A percentile compares a stretch with the other conserved stretches of the same genome.
phyloP scores from a whole-genome alignment of 92 coral and sea anemone species.

The Chrysogorgia sp. region DNA sequence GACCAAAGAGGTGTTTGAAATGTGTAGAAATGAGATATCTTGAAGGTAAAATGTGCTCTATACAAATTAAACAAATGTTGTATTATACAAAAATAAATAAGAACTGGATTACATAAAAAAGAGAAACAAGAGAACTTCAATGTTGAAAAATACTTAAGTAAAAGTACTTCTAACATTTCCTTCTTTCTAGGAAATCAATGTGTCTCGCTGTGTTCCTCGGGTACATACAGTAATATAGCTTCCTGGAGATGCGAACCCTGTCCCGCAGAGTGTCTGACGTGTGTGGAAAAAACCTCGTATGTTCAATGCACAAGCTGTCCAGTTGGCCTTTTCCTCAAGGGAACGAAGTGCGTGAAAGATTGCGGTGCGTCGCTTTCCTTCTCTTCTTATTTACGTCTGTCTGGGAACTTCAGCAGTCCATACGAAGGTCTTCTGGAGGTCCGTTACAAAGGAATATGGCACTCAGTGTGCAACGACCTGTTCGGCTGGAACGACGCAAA shows the following conservation, averaged over 20 bases:
- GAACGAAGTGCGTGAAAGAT: not conserved
- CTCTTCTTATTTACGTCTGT: slow-evolving; percentile 5
- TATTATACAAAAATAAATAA: not conserved
- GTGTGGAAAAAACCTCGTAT: not conserved
- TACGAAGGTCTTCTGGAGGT: slow-evolving; percentile 35
- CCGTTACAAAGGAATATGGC: slow-evolving; percentile 11
- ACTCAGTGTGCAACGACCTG: slow-evolving; percentile 24
- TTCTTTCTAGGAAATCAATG: not conserved
- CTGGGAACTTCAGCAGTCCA: slow-evolving; percentile 10
- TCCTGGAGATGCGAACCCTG: slow-evolving; percentile 7
- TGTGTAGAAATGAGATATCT: slow-evolving; percentile 70
- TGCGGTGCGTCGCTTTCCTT: not conserved
- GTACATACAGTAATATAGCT: not conserved
- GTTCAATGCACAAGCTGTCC: not conserved
- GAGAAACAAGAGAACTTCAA: too few species aligned
- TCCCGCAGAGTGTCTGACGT: not conserved
- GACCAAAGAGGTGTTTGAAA: slow-evolving; percentile 60
- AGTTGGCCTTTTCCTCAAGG: not conserved
- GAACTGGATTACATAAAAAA: not conserved
- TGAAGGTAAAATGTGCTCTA: slow-evolving; percentile 60
- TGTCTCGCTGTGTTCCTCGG: slow-evolving; percentile 20
- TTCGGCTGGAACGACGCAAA: not conserved
- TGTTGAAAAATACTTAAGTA: too few species aligned
- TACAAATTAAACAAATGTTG: not conserved
- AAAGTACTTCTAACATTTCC: too few species aligned